phyloP scores from a whole-genome alignment of 2,888 invertebrate genomes.

The Caenorhabditis virilis region DNA sequence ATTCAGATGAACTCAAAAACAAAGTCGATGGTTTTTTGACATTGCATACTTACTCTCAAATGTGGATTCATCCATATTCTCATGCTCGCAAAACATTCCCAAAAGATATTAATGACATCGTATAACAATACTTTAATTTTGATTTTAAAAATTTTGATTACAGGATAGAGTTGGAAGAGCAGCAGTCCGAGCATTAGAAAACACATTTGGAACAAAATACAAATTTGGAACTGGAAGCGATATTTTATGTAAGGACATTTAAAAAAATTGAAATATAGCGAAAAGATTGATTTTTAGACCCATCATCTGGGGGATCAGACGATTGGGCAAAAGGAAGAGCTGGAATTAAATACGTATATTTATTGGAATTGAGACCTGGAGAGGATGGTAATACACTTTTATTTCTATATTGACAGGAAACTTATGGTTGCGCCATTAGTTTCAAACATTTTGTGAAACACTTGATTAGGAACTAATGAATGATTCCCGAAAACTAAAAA shows the following conservation, averaged over 20 bases:
- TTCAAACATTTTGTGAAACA: no score
- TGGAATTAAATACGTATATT: slow-evolving; percentile 65
- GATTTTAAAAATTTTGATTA: slow-evolving; percentile 5
- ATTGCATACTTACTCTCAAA: slow-evolving; percentile 67
- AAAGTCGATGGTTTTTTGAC: slow-evolving; percentile 67
- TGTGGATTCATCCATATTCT: slow-evolving; percentile 68
- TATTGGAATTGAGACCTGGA: slow-evolving; percentile 67
- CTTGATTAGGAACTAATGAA: no score
- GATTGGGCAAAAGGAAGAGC: slow-evolving; percentile 69
- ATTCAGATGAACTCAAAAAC: slow-evolving; percentile 56
- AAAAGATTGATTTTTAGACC: slow-evolving; percentile 49
- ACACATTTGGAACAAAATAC: slow-evolving; percentile 66
- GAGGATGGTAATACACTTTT: slow-evolving; percentile 68
- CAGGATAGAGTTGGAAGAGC: slow-evolving; percentile 59
- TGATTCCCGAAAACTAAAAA: no score
- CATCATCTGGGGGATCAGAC: slow-evolving; percentile 67
- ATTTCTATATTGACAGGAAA: no score
- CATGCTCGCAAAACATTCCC: slow-evolving; percentile 62
- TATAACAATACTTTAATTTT: slow-evolving; percentile 11
- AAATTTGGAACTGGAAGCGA: slow-evolving; percentile 68
- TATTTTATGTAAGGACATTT: slow-evolving; percentile 55
- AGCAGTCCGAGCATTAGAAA: slow-evolving; percentile 63
- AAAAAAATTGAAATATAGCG: not conserved
- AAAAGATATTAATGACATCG: slow-evolving; percentile 64
- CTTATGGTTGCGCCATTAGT: no score